A percentile compares a stretch with the other conserved stretches of the same genome.
Conservation (phyloP, 2,888 invertebrate species). For the Tetranychus piercei region DNA sequence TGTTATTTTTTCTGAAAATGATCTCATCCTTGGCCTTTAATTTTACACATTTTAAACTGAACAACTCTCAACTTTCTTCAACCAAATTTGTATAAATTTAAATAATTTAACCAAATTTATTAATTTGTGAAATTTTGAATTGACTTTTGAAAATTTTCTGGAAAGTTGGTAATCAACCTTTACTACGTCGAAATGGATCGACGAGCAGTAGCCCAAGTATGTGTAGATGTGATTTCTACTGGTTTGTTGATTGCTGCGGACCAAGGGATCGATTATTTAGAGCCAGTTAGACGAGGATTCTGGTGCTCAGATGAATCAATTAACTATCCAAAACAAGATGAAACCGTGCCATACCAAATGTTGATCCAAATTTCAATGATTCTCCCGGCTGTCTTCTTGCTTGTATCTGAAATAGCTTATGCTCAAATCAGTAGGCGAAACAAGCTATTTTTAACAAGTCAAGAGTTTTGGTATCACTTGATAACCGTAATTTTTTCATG, state of each 20-base stretch:
- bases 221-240: background rate
- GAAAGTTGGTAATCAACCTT: background rate
- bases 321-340: background rate
- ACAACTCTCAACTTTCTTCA: too few relatives aligned
- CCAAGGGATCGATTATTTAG: background rate
- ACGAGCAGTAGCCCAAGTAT: background rate
- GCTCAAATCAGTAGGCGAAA: background rate
- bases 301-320: constrained; percentile 9
- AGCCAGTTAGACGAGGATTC: constrained; percentile 11
- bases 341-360: background rate
- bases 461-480: background rate
- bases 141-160: background rate
- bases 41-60: too few relatives aligned
- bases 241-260: background rate
- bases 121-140: too few relatives aligned
- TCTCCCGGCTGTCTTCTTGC: background rate
- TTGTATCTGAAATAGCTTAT: background rate
- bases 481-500: background rate
- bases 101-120: too few relatives aligned
- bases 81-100: too few relatives aligned
- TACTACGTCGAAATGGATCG: background rate
- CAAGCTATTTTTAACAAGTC: background rate
- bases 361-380: background rate
- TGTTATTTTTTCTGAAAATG: too few relatives aligned
- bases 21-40: too few relatives aligned